A percentile compares a stretch with the other conserved stretches of the same genome.
These are phyloP conservation scores for Calliphora vomitoria DNA, from an alignment of 2,888 invertebrate species.

Conservation along the genomic window DNA sequence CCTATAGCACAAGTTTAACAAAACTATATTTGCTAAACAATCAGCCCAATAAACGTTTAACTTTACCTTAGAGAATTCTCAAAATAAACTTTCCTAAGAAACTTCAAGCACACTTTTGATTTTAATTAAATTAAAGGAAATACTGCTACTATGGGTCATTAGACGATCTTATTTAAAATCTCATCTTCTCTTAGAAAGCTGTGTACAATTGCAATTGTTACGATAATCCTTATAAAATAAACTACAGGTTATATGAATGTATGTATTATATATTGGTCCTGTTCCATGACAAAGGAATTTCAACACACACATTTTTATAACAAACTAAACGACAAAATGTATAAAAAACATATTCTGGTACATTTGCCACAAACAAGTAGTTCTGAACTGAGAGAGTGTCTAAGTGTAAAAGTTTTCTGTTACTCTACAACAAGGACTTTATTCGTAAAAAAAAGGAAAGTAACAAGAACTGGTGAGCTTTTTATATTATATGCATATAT, in stretches of 20 bases:
- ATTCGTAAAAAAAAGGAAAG: slow-evolving; percentile 26
- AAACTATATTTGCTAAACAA: no score
- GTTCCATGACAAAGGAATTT: slow-evolving; percentile 20
- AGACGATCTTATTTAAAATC: slow-evolving; percentile 19
- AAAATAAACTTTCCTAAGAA: background rate
- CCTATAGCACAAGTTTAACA: no score
- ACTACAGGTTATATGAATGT: slow-evolving; percentile 26
- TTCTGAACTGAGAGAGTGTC: background rate
- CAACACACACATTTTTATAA: background rate
- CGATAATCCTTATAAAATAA: slow-evolving; percentile 28
- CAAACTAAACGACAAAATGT: slow-evolving; percentile 12
- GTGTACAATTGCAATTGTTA: background rate
- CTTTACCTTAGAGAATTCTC: no score
- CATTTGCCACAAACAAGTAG: slow-evolving; percentile 39
- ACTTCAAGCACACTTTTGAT: background rate
- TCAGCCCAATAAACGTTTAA: no score
- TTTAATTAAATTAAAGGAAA: background rate
- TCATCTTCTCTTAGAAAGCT: background rate
- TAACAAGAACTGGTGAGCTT: slow-evolving; percentile 11
- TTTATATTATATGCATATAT: background rate
- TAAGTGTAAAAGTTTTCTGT: background rate
- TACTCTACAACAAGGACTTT: background rate
- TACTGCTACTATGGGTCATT: slow-evolving; percentile 3
- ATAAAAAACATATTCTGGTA: slow-evolving; percentile 26
- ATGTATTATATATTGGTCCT: background rate